Percentiles rank a stretch among this genome's conserved stretches.
Evolutionary conservation across 2,888 invertebrate genomes (phyloP).

Genomic region (Erebia ligea): DNA sequence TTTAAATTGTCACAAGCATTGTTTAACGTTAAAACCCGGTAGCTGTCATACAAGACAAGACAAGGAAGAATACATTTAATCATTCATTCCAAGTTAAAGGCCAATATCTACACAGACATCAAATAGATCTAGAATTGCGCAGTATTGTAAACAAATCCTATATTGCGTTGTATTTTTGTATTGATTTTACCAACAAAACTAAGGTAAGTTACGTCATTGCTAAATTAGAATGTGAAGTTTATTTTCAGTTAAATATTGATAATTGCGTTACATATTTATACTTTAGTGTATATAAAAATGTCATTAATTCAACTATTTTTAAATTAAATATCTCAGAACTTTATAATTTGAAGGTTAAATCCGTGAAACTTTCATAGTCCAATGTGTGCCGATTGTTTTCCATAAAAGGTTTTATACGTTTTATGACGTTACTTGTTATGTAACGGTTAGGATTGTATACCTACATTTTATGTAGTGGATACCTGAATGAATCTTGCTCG

Average conservation of each 20-base stretch:
- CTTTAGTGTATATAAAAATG: neutral
- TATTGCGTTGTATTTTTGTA: slow-evolving; percentile 27
- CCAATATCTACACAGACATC: slow-evolving; percentile 18
- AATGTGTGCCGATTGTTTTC: slow-evolving; percentile 25
- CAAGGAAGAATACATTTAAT: slow-evolving; percentile 19
- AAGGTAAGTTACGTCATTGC: slow-evolving; percentile 1
- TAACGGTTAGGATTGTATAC: slow-evolving; percentile 24
- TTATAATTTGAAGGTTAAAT: slow-evolving; percentile 2
- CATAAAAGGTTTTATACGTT: slow-evolving; percentile 31
- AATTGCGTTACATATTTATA: neutral
- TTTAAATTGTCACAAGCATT: neutral
- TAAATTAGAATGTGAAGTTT: slow-evolving; percentile 1
- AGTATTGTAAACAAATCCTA: slow-evolving; percentile 9
- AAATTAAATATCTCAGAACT: neutral
- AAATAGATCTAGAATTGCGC: slow-evolving; percentile 25
- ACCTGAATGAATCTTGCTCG: slow-evolving; percentile 26
- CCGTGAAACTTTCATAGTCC: neutral
- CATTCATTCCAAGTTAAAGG: slow-evolving; percentile 23
- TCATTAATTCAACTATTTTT: neutral
- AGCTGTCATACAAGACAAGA: slow-evolving; percentile 1
- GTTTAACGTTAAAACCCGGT: neutral
- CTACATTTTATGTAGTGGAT: slow-evolving; percentile 18
- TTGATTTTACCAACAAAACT: slow-evolving; percentile 10
- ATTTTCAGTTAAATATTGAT: neutral
- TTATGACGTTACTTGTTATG: slow-evolving; percentile 28